phyloP scores from a whole-genome alignment of 2,888 invertebrate species.

The Sycophila texana region DNA sequence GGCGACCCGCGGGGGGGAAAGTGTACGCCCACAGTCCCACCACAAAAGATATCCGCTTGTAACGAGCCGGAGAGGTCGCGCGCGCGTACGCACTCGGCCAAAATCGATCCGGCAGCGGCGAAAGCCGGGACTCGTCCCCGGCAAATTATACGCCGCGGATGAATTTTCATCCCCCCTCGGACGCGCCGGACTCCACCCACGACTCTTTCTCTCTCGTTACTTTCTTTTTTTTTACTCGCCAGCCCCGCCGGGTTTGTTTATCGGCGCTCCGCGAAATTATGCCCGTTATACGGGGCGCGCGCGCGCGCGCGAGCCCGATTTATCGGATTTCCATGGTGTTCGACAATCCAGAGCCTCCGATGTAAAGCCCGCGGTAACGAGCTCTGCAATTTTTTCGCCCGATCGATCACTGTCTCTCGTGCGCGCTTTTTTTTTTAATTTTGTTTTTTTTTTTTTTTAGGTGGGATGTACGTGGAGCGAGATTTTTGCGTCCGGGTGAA shows the following conservation, averaged over 20 bases:
- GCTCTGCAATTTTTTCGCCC: slow-evolving; percentile 37
- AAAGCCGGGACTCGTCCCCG: slow-evolving; percentile 21
- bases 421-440: slow-evolving; percentile 23
- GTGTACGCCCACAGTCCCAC: slow-evolving; percentile 72
- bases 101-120: slow-evolving; percentile 68
- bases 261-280: slow-evolving; percentile 32
- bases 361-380: slow-evolving; percentile 44
- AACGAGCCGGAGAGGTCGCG: slow-evolving; percentile 66
- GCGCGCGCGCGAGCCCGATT: slow-evolving; percentile 48
- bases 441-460: slow-evolving; percentile 20
- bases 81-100: slow-evolving; percentile 63
- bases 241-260: background rate
- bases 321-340: slow-evolving; percentile 59
- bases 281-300: slow-evolving; percentile 36
- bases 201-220: slow-evolving; percentile 8
- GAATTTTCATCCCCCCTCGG: slow-evolving; percentile 65
- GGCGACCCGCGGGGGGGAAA: slow-evolving; percentile 60
- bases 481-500: slow-evolving; percentile 31
- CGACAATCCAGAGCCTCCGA: slow-evolving; percentile 43
- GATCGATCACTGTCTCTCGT: background rate
- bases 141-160: slow-evolving; percentile 73
- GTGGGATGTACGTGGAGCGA: background rate
- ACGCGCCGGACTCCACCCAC: slow-evolving; percentile 44
- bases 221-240: background rate
- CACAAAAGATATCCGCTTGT: slow-evolving; percentile 75